These are phyloP conservation scores for Amiota communis DNA, from an alignment of 2,888 invertebrate genomes.

Conservation along the genomic window DNA sequence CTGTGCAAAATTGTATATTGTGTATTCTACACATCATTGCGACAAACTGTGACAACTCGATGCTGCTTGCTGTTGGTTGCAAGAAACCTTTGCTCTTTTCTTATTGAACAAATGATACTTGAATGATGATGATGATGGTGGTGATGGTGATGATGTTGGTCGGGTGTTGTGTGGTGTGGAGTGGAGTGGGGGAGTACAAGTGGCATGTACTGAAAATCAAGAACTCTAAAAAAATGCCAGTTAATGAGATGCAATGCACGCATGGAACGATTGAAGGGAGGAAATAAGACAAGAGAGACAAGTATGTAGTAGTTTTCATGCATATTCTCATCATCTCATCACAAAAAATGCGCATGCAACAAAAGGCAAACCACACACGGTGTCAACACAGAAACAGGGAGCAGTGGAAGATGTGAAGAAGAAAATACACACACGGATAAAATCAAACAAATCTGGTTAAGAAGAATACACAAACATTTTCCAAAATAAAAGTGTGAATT, in stretches of 20 bases:
- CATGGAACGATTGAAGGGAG: not conserved
- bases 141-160: too few species aligned
- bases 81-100: slow-evolving; percentile 9
- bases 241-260: slow-evolving; percentile 27
- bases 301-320: not conserved
- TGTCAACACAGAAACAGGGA: slow-evolving; percentile 4
- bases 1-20: slow-evolving; percentile 21
- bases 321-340: not conserved
- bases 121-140: not conserved
- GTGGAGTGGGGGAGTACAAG: not conserved
- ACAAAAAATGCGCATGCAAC: not conserved
- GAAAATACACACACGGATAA: not conserved
- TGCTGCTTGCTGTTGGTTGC: not conserved
- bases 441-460: slow-evolving; percentile 23
- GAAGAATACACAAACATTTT: not conserved
- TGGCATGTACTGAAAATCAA: slow-evolving; percentile 17
- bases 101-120: not conserved
- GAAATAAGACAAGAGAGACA: not conserved
- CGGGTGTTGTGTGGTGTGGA: too few species aligned
- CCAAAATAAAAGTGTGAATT: too few species aligned
- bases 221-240: slow-evolving; percentile 14
- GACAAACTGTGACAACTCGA: slow-evolving; percentile 30
- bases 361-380: not conserved
- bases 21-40: slow-evolving; percentile 25
- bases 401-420: not conserved